phyloP scores from a whole-genome alignment of 2,888 invertebrate genomes.

The Enoplolaimus lenunculus region DNA sequence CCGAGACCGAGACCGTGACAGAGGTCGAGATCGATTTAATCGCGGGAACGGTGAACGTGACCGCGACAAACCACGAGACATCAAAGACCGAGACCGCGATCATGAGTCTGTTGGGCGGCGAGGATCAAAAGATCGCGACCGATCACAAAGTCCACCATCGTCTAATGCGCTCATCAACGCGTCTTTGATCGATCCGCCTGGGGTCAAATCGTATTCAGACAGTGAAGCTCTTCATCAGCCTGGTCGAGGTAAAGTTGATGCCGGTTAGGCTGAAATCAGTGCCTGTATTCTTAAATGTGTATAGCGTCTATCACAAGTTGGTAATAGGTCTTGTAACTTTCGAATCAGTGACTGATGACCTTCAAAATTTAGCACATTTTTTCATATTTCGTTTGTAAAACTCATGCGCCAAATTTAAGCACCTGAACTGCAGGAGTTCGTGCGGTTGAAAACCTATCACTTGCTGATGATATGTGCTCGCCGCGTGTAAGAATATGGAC shows the following conservation, averaged over 20 bases:
- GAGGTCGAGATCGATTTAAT: not conserved
- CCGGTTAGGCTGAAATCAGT: not conserved
- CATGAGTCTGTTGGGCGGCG: not conserved
- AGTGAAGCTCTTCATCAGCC: slow-evolving; percentile 12
- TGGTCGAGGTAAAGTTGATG: not conserved
- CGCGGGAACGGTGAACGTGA: not conserved
- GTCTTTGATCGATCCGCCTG: slow-evolving; percentile 4
- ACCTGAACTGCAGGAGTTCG: no score
- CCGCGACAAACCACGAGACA: not conserved
- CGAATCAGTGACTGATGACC: no score
- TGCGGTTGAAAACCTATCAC: no score
- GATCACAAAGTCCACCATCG: not conserved
- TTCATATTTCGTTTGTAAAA: no score
- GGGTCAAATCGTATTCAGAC: not conserved
- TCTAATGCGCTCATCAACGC: not conserved
- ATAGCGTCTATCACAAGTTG: no score
- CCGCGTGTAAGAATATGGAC: no score
- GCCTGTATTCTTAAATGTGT: no score
- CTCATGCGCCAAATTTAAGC: no score
- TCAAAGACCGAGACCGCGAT: not conserved
- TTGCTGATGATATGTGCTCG: no score
- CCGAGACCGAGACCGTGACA: not conserved
- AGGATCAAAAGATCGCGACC: not conserved
- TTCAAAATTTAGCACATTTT: no score
- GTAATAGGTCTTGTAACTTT: no score